A percentile compares a stretch with the other conserved stretches of the same genome.
These are phyloP conservation scores for Aramus guarauna DNA, from an alignment of 2,113 vertebrate species.

Conservation along the genomic window DNA sequence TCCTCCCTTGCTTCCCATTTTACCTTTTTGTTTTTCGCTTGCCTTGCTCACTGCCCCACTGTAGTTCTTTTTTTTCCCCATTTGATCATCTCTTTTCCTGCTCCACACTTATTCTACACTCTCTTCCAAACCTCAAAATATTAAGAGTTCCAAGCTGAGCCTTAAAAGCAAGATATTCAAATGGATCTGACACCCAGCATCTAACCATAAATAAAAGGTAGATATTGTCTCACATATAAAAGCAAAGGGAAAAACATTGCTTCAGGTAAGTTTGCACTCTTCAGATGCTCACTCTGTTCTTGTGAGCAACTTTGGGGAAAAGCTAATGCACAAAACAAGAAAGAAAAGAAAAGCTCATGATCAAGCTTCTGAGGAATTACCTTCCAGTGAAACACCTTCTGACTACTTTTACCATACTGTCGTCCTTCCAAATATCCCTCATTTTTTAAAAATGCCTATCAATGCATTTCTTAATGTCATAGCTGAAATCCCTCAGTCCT, in stretches of 20 bases:
- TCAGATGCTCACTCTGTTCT: not conserved
- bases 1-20: not conserved
- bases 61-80: not conserved
- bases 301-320: not conserved
- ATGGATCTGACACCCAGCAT: not conserved
- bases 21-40: not conserved
- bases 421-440: not conserved
- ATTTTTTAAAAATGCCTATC: not conserved
- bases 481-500: not conserved
- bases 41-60: not conserved
- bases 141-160: not conserved
- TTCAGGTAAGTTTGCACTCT: not conserved
- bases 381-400: not conserved
- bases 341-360: not conserved
- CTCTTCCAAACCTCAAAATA: not conserved
- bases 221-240: not conserved
- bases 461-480: not conserved
- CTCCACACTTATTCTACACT: not conserved
- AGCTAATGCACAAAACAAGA: not conserved
- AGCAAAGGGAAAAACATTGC: not conserved
- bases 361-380: not conserved
- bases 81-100: not conserved
- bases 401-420: not conserved
- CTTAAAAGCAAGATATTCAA: not conserved
- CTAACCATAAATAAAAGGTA: not conserved